Base-by-base conservation (phyloP, 1,140 invertebrate species). In the Octopus bimaculoides region DNA sequence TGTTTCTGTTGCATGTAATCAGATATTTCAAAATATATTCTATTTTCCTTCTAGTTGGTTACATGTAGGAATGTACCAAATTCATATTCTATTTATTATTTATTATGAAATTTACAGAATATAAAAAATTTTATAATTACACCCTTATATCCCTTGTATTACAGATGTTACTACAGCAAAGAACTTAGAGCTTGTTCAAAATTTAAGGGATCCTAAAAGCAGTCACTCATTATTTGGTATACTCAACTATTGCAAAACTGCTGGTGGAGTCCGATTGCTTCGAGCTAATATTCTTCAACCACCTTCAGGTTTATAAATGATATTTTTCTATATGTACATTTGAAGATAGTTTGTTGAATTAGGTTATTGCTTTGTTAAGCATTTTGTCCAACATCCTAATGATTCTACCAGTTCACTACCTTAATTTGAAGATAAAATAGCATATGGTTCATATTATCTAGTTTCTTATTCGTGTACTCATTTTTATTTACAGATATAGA, bases 281-380 rank as follows among this genome's bases (percentile, higher is more conserved):
- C 90, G 96, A 79, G 93, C 95, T 1, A 93, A 93, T 52, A 93
- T 97, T 80, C 90, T 97, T n/a, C 95, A 97, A 87, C 96, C 96
- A 1, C 92, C 93, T 5, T 87, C 83, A 82, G 87, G 88, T 89
- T 84, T 73, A 41, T 41, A 41, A 41, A 41, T 41, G 26, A 41
- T 41, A 41, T 41, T 41, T 41, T 41, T 41, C 26, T 41, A 41
- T 41, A 41, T 41, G 26, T 41, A 0, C 26, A 41, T 41, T 41
- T 41, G 26, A 41, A 41, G 26, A 41, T 41, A 41, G 26, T 41
- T 41, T 41, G 26, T 41, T 41, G 26, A 41, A 41, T 41, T 41
- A 41, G 26, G 26, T 41, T 41, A 41, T 41, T 41, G 26, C 26
- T 3, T 41, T 41, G 26, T 0, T 41, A 41, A 41, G 26, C 26